A percentile compares a stretch with the other conserved stretches of the same genome.
Evolutionary conservation across 2,113 vertebrate species (phyloP).

Genomic region (Gorilla gorilla): DNA sequence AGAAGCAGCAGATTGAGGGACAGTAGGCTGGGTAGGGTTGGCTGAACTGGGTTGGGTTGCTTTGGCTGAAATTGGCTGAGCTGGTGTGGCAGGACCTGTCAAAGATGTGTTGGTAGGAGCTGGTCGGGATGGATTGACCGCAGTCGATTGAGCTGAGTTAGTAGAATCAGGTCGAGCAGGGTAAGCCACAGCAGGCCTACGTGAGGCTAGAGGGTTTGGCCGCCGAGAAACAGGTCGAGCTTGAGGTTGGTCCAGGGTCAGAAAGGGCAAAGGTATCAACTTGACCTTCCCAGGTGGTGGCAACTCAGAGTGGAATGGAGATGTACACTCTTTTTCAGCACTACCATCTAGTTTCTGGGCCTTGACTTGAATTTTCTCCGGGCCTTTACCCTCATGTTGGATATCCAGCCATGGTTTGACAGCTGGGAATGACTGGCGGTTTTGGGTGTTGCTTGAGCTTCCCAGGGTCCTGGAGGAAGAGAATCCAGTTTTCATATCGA

Average conservation of each 20-base stretch:
- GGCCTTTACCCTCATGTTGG: background rate
- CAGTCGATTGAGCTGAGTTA: background rate
- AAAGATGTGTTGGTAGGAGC: background rate
- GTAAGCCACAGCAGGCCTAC: background rate
- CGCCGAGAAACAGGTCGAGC: background rate
- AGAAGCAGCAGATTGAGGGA: background rate
- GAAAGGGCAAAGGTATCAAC: slow-evolving; percentile 59
- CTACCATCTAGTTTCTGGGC: background rate
- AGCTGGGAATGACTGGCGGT: background rate
- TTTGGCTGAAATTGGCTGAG: background rate
- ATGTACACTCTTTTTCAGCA: background rate
- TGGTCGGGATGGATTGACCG: background rate
- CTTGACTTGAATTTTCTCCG: background rate
- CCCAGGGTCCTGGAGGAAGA: background rate
- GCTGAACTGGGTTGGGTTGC: background rate
- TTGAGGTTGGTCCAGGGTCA: background rate
- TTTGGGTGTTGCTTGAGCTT: background rate
- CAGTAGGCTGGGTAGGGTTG: background rate
- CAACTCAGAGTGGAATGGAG: background rate
- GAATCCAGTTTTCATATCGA: background rate
- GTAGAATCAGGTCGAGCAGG: background rate
- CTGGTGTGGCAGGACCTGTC: background rate
- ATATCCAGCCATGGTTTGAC: background rate
- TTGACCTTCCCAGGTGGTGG: slow-evolving; percentile 56
- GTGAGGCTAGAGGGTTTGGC: background rate